Percentiles rank a stretch among this genome's conserved stretches.
phyloP scores from a whole-genome alignment of 2,888 invertebrate genomes.

The Crocallis elinguaria region DNA sequence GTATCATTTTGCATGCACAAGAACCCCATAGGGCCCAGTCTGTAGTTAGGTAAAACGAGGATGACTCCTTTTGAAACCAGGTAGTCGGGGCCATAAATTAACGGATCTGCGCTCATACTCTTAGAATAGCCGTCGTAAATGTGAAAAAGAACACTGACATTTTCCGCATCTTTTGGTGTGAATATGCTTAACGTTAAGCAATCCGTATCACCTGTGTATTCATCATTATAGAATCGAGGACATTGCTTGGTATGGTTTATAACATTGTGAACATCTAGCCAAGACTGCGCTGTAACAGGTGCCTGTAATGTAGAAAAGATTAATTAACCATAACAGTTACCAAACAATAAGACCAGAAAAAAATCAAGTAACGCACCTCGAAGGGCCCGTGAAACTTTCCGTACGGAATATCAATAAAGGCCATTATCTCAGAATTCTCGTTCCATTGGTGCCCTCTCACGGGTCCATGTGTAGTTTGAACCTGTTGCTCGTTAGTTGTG shows the following conservation, averaged over 20 bases:
- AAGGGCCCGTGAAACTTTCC: slow-evolving; percentile 53
- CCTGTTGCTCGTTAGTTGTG: slow-evolving; percentile 9
- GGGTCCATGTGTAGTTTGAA: slow-evolving; percentile 54
- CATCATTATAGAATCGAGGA: slow-evolving; percentile 55
- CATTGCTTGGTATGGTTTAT: slow-evolving; percentile 54
- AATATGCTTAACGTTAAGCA: slow-evolving; percentile 75
- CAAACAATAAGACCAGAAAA: background rate
- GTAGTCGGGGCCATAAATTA: slow-evolving; percentile 65
- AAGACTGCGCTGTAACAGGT: slow-evolving; percentile 45
- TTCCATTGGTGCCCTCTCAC: slow-evolving; percentile 52
- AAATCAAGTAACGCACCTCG: slow-evolving; percentile 47
- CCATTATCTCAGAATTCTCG: slow-evolving; percentile 44
- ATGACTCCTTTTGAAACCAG: slow-evolving; percentile 59
- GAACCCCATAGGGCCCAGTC: slow-evolving; percentile 73
- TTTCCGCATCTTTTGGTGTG: slow-evolving; percentile 43
- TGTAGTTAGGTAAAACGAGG: slow-evolving; percentile 70
- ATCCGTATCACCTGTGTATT: slow-evolving; percentile 50
- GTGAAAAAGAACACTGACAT: slow-evolving; percentile 63
- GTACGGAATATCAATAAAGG: slow-evolving; percentile 67
- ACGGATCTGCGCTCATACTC: slow-evolving; percentile 58
- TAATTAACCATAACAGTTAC: background rate
- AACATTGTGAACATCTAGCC: slow-evolving; percentile 43
- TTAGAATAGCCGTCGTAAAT: slow-evolving; percentile 70
- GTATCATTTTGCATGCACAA: slow-evolving; percentile 61
- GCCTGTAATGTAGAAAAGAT: slow-evolving; percentile 49